phyloP scores from a whole-genome alignment of 2,797 vertebrate species.

The Diplodus sargus region DNA sequence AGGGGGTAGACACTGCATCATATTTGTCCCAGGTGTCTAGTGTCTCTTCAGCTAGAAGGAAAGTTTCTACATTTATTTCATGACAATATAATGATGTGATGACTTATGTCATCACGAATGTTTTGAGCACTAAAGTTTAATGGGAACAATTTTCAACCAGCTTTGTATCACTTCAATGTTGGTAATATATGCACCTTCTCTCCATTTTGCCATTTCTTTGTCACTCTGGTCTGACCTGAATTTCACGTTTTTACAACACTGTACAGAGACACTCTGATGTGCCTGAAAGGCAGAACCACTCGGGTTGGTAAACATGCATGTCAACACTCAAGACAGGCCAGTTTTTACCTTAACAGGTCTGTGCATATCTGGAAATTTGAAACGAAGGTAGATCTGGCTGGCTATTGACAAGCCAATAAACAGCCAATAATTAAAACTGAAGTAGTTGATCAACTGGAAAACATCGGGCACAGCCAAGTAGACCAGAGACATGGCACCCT shows the following conservation, averaged over 20 bases:
- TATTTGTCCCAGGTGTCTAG: not conserved
- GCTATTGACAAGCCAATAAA: constrained; percentile 89
- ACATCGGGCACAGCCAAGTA: constrained; percentile 86
- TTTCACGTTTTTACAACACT: not conserved
- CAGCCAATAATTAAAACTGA: constrained; percentile 91
- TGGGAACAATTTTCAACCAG: too few species aligned
- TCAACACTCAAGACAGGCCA: not conserved
- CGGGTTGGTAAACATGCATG: not conserved
- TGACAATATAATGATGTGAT: too few species aligned
- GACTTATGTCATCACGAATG: too few species aligned
- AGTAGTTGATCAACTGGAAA: constrained; percentile 89
- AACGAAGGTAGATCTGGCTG: constrained; percentile 87
- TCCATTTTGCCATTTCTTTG: too few species aligned
- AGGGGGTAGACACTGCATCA: not conserved
- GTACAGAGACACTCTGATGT: accelerated
- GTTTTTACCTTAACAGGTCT: constrained; percentile 85
- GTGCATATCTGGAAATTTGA: constrained; percentile 83
- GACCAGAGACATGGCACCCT: constrained; percentile 87
- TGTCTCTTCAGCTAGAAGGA: not conserved
- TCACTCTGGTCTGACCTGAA: not conserved
- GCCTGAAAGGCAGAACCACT: not conserved
- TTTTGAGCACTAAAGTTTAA: too few species aligned
- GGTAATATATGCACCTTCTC: too few species aligned
- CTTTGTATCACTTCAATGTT: too few species aligned
- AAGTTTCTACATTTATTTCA: too few species aligned